Base-by-base conservation (phyloP, 2,888 invertebrate genomes). In the Rotaria magnacalcarata region DNA sequence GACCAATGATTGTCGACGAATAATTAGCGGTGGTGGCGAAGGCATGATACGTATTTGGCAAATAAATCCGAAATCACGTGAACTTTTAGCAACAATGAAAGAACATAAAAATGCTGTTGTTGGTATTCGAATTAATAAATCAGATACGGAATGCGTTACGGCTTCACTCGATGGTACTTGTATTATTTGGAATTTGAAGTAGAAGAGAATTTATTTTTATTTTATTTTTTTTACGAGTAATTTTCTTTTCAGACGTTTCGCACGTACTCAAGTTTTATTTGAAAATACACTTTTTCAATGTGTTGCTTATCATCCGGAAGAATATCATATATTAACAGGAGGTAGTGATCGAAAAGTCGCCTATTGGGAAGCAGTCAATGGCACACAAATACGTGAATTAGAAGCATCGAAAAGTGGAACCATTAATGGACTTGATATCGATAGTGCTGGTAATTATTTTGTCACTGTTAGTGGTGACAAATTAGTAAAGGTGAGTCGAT, bases 141-240 rank as follows among this genome's bases (percentile, higher is more conserved):
- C 94, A 89, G 94, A 95, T 89, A 93, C 93, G 0, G 95, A 95
- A 90, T 95, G 96, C 0, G 94, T 96, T 27, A 96, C 96, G 89
- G 94, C 96, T 0, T 95, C 96, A 84, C 94, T 94, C 0, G 97
- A 97, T 91, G 96, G 97, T 21, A 95, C 96, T 7, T 95, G 95
- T 90, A 95, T 97, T 88, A 94, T 97, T 87, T 97, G 97, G 97
- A 95, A 96, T 90, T 92, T 96, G 41, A 91, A 93, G 95, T 95
- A 90, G 21, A 67, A 7, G 95, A 90, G 21, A 67, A 7, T 43
- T 92, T 24, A 47, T 24, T 27, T 14, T 50, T 41, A 14, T 74
- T 24, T 50, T 11, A 54, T 60, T 54, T 27, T 8, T 34, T 67
- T 34, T 34, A 6, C 5, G 8, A 41, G 21, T 7, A 3, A 5